Evolutionary conservation across 2,113 vertebrate species (phyloP).

Genomic region (Trogon surrucura): DNA sequence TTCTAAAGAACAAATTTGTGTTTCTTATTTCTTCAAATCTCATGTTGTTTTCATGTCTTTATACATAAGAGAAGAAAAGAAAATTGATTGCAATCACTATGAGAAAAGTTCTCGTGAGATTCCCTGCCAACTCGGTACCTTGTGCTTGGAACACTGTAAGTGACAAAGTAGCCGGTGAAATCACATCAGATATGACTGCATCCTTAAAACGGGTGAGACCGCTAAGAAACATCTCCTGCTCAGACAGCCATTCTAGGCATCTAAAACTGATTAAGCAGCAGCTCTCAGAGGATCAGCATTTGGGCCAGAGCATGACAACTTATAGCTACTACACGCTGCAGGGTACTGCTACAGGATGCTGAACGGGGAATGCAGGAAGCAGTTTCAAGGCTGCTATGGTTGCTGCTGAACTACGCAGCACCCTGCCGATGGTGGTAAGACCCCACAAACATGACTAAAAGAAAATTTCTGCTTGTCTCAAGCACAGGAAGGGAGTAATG

Average conservation of each 20-base stretch:
- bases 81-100: background rate
- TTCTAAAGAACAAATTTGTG: background rate
- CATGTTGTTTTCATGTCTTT: background rate
- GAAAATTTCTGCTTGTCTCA: background rate
- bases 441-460: background rate
- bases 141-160: background rate
- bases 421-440: background rate
- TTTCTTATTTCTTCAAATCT: background rate
- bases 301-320: accelerated
- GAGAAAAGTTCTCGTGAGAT: background rate
- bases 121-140: background rate
- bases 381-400: background rate
- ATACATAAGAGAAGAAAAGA: background rate
- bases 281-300: background rate
- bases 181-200: background rate
- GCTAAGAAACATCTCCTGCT: background rate
- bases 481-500: background rate
- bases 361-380: background rate
- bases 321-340: background rate
- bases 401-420: background rate
- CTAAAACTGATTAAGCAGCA: background rate
- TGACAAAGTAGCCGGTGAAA: background rate
- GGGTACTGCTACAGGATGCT: background rate
- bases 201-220: background rate
- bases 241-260: background rate